Evolutionary conservation across 1,140 invertebrate genomes (phyloP).

Genomic region (Subanguina moxae): DNA sequence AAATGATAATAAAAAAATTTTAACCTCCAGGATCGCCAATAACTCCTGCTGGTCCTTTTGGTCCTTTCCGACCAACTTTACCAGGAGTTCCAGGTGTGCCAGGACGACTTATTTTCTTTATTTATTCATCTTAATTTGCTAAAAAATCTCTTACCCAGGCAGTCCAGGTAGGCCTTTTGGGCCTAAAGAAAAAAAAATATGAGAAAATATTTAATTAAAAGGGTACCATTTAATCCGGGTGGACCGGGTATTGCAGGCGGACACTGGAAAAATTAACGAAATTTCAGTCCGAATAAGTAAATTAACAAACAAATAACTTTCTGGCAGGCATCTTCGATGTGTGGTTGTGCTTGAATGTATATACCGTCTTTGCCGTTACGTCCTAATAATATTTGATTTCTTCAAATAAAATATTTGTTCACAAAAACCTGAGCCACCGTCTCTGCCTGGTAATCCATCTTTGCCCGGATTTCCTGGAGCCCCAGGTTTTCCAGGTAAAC

Average conservation of each 20-base stretch:
- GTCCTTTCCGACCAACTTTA: conserved; percentile 8
- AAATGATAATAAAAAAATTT: background rate
- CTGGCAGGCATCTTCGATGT: conserved; percentile 19
- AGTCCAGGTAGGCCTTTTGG: conserved; percentile 10
- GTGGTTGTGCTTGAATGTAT: conserved; percentile 16
- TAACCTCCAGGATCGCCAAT: background rate
- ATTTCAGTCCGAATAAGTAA: background rate
- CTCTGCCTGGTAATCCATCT: background rate
- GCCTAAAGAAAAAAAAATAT: background rate
- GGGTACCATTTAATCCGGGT: conserved; percentile 8
- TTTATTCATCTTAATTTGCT: background rate
- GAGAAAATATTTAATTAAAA: no score
- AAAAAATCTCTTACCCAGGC: background rate
- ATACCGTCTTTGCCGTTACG: conserved; percentile 18
- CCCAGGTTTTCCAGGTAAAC: background rate
- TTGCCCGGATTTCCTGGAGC: background rate
- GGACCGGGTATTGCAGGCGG: conserved; percentile 15
- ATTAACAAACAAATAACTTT: background rate
- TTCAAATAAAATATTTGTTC: no score
- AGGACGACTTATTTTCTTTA: conserved; percentile 4
- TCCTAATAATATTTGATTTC: conserved; percentile 5
- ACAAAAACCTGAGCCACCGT: background rate
- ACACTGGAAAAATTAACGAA: conserved; percentile 11
- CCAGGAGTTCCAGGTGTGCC: conserved; percentile 15
- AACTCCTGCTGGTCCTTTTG: background rate